Evolutionary conservation across 1,140 invertebrate genomes (phyloP), one percentile per base, ranked within the genome.

Genomic region (Oncopeltus fasciatus): DNA sequence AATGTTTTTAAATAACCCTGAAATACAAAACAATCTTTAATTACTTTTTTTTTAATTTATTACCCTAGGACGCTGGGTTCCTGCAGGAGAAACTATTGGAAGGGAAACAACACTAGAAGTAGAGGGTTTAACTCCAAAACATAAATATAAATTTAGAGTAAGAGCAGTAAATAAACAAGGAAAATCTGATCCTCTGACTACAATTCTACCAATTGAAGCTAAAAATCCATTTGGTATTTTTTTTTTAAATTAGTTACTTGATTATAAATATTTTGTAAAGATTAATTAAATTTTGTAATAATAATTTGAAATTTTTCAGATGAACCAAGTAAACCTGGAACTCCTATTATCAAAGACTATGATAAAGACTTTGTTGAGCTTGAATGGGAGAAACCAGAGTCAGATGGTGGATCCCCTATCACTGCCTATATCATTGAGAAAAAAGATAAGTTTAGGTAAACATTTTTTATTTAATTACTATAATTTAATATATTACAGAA

Each of bases 141-240:
- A 97, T 69, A 93, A 94, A 73, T 98, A 98, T 75, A 95, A 95
- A 74, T 98, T 97, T 79, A 77, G 95, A 64, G 94, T 98, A 0
- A 80, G 88, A 28, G 95, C 95, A 26, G 90, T 93, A 33, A 99
- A 99, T 70, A 88, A 88, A 64, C 90, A 97, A 79, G 96, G 95
- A 56, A 88, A 88, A 74, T 96, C 94, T 24, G 93, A 98, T 69
- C 94, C 95, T 20, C 77, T 99, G 1, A 87, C 87, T 1, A 86
- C 92, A 18, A 78, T 81, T n/a, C 84, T 90, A 69, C 80, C 88
- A n/a, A 92, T 90, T 65, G 86, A 95, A 74, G 96, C 96, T 47
- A 98, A 98, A 74, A 97, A 99, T 88, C 95, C 95, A 51, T 99
- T 90, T 75, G 92, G 90, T 83, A 77, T 31, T 18, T 9, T 20